Evolutionary conservation across 2,113 vertebrate genomes (phyloP).

Genomic region (Epinephelus fuscoguttatus): DNA sequence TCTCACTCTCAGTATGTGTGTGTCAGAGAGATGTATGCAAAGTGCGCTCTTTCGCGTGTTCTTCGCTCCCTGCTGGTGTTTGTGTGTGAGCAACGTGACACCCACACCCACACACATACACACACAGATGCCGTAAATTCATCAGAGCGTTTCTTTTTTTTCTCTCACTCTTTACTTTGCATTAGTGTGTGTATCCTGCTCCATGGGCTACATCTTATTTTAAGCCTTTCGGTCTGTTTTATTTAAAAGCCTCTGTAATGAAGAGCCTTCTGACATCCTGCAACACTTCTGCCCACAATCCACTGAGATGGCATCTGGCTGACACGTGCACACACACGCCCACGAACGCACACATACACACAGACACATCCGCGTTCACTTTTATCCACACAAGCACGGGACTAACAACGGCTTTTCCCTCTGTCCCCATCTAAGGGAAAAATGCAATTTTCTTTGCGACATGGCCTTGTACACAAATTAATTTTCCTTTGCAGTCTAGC

Average conservation of each 20-base stretch:
- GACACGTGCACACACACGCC: not conserved
- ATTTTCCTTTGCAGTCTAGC: slow-evolving; percentile 70
- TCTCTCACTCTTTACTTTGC: slow-evolving; percentile 31
- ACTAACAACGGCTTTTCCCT: slow-evolving; percentile 20
- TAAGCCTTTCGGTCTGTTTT: slow-evolving; percentile 55
- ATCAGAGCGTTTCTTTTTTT: slow-evolving; percentile 26
- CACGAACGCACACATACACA: not conserved
- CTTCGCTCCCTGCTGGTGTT: slow-evolving; percentile 38
- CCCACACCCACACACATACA: not conserved
- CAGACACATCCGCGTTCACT: not conserved
- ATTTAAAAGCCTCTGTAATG: slow-evolving; percentile 59
- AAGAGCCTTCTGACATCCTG: slow-evolving; percentile 49
- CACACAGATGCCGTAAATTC: slow-evolving; percentile 3
- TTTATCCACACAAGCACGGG: slow-evolving; percentile 17
- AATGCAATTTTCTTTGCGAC: slow-evolving; percentile 72
- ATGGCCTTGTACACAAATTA: slow-evolving; percentile 76
- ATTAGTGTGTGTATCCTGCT: slow-evolving; percentile 31
- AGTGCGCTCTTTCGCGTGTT: slow-evolving; percentile 39
- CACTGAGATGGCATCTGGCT: slow-evolving; percentile 50
- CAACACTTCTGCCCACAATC: slow-evolving; percentile 34
- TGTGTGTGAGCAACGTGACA: not conserved
- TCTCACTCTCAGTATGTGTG: slow-evolving; percentile 47
- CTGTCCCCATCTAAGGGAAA: slow-evolving; percentile 53
- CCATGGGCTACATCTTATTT: slow-evolving; percentile 45
- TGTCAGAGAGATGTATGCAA: slow-evolving; percentile 51